phyloP scores from a whole-genome alignment of 2,797 vertebrate genomes.

The Darevskia mixta region DNA sequence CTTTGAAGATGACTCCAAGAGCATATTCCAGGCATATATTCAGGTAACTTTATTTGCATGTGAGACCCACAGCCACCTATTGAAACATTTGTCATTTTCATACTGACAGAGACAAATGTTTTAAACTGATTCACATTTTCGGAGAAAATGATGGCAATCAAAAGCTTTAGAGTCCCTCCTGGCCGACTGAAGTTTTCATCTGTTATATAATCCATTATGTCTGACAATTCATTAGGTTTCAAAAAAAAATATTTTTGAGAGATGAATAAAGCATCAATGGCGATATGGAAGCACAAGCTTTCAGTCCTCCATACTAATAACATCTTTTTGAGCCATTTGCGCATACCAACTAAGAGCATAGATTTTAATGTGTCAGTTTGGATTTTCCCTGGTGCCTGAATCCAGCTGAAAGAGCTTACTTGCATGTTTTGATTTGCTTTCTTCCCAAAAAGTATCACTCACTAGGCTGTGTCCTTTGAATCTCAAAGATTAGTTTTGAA shows the following conservation, averaged over 20 bases:
- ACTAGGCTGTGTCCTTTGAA: conserved; percentile 22
- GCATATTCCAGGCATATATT: conserved; percentile 51
- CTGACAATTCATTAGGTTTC: conserved; percentile 47
- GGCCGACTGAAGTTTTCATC: conserved; percentile 10
- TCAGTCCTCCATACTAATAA: conserved; percentile 32
- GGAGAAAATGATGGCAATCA: conserved; percentile 40
- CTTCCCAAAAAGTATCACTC: background rate
- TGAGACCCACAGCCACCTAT: conserved; percentile 35
- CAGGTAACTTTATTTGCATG: conserved; percentile 61
- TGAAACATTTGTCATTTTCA: conserved; percentile 42
- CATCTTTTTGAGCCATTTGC: conserved; percentile 5
- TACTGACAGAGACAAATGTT: conserved; percentile 44
- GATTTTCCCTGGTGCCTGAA: background rate
- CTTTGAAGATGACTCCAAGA: conserved; percentile 73
- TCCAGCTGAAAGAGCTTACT: conserved; percentile 24
- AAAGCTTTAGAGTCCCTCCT: background rate
- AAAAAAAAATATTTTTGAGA: conserved; percentile 48
- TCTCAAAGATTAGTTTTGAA: conserved; percentile 8
- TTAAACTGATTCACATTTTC: conserved; percentile 55
- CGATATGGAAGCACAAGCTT: background rate
- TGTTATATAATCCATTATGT: conserved; percentile 27
- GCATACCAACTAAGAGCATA: conserved; percentile 25
- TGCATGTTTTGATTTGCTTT: conserved; percentile 29
- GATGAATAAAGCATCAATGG: conserved; percentile 9
- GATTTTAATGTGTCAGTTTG: background rate